A percentile compares a stretch with the other conserved stretches of the same genome.
These are phyloP conservation scores for Lepisosteus oculatus DNA, from an alignment of 2,113 vertebrate genomes.

Conservation along the genomic window DNA sequence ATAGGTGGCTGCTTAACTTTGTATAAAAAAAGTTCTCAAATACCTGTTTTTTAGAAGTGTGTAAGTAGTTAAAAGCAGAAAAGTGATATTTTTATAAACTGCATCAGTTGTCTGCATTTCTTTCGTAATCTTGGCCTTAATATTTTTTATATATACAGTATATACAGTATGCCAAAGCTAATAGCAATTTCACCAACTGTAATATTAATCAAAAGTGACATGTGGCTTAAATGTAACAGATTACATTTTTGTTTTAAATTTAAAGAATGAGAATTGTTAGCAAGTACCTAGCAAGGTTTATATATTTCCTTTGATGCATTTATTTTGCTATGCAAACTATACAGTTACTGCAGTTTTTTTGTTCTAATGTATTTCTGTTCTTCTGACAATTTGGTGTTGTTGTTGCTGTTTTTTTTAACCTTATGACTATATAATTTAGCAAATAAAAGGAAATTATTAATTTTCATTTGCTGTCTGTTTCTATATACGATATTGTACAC, in stretches of 20 bases:
- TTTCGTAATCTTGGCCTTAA: conserved; percentile 46
- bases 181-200: conserved; percentile 33
- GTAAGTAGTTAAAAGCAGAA: conserved; percentile 45
- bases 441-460: conserved; percentile 63
- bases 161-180: conserved; percentile 27
- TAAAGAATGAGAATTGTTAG: conserved; percentile 1
- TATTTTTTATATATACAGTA: conserved; percentile 39
- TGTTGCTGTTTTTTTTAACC: conserved; percentile 27
- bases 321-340: conserved; percentile 12
- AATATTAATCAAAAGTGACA: conserved; percentile 29
- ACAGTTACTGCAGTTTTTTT: conserved; percentile 7
- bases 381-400: not conserved
- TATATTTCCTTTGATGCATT: conserved; percentile 9
- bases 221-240: conserved; percentile 12
- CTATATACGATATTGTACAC: no score
- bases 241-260: conserved; percentile 3
- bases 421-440: conserved; percentile 71
- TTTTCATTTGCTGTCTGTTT: not conserved
- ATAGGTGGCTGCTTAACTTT: conserved; percentile 65
- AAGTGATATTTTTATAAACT: conserved; percentile 65
- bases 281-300: conserved; percentile 7
- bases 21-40: conserved; percentile 54
- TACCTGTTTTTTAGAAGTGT: conserved; percentile 53
- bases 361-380: not conserved
- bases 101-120: conserved; percentile 60